Conservation (phyloP, 1,140 invertebrate genomes). For the Physella acuta region DNA sequence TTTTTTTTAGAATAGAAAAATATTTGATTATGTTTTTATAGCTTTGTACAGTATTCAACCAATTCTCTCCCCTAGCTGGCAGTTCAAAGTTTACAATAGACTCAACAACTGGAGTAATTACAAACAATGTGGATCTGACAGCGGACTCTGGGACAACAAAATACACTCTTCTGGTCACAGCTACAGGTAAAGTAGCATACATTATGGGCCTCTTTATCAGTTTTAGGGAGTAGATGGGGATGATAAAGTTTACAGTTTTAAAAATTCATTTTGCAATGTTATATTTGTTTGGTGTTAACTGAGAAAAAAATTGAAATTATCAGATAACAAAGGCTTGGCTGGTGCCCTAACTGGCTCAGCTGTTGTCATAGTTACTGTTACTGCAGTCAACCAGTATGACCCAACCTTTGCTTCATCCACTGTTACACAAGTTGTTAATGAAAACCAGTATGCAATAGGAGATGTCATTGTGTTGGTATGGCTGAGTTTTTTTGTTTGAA, state of each 20-base stretch:
- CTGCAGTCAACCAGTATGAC: conserved; percentile 89
- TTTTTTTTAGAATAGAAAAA: no score
- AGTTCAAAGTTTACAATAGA: conserved; percentile 37
- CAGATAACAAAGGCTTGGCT: conserved; percentile 78
- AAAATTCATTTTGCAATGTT: no score
- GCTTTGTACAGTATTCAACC: no score
- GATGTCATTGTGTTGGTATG: conserved; percentile 9
- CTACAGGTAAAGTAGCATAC: conserved; percentile 32
- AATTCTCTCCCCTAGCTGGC: no score
- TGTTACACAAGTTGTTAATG: conserved; percentile 23
- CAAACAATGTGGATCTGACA: conserved; percentile 29
- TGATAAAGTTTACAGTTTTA: no score
- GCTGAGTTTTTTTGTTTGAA: no score
- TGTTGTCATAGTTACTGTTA: conserved; percentile 72
- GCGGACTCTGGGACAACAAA: conserved; percentile 28
- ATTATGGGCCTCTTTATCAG: no score
- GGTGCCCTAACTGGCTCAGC: conserved; percentile 73
- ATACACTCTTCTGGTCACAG: conserved; percentile 33
- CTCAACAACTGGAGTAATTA: conserved; percentile 36
- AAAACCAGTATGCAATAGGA: conserved; percentile 32
- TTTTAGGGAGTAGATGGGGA: no score
- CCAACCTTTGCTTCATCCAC: conserved; percentile 65
- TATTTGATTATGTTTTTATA: no score
- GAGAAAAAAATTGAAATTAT: no score
- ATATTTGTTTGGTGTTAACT: no score